Conservation (phyloP, 2,113 vertebrate genomes). For the Elgaria multicarinata region DNA sequence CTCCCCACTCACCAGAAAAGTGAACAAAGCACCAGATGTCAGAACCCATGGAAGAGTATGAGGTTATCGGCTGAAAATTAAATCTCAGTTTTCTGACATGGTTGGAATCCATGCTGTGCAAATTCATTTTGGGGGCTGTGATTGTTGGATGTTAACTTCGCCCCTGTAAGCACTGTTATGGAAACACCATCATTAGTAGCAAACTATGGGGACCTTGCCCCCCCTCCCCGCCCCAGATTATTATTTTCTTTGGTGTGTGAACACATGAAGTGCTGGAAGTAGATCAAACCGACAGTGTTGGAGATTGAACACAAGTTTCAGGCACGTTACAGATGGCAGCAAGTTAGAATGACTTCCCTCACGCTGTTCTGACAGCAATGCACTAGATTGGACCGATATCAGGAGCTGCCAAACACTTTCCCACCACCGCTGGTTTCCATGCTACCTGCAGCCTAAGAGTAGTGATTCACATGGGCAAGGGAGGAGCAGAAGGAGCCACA, state of each 20-base stretch:
- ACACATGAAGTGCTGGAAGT: background rate
- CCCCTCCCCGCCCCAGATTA: slow-evolving; percentile 19
- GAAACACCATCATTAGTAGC: slow-evolving; percentile 17
- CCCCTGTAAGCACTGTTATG: background rate
- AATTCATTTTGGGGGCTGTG: slow-evolving; percentile 54
- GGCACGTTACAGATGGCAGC: slow-evolving; percentile 36
- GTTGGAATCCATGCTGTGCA: background rate
- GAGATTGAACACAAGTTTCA: slow-evolving; percentile 36
- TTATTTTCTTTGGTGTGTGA: background rate
- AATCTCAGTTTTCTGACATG: slow-evolving; percentile 32
- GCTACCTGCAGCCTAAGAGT: slow-evolving; percentile 23
- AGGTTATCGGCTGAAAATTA: slow-evolving; percentile 56
- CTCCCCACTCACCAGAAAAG: background rate
- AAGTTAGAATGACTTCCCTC: slow-evolving; percentile 35
- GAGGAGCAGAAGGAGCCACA: background rate
- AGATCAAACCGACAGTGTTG: slow-evolving; percentile 31
- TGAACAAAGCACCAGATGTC: slow-evolving; percentile 26
- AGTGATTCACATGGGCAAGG: background rate
- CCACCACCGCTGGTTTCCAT: background rate
- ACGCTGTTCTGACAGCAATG: slow-evolving; percentile 28
- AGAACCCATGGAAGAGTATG: slow-evolving; percentile 45
- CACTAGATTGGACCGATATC: background rate
- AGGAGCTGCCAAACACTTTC: background rate
- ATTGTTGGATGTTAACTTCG: slow-evolving; percentile 46
- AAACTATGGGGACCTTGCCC: background rate